These are phyloP conservation scores for Stratiomys singularior DNA, from an alignment of 2,888 invertebrate genomes.

Conservation along the genomic window DNA sequence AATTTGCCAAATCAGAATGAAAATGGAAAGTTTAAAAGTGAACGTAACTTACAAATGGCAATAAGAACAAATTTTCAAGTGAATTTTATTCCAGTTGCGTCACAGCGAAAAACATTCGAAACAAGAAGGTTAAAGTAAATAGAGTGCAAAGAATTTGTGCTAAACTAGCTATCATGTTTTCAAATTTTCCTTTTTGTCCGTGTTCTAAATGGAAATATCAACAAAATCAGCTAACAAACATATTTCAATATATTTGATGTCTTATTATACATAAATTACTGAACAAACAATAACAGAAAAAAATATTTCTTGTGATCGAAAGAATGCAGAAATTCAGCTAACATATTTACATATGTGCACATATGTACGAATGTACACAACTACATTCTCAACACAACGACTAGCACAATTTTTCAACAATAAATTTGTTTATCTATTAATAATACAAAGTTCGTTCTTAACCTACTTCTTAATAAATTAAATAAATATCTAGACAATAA, in stretches of 20 bases:
- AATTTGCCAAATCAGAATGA: too few relatives aligned
- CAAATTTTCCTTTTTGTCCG: too few relatives aligned
- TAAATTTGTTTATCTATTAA: constrained; percentile 13
- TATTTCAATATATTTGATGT: constrained; percentile 20
- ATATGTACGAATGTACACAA: neutral
- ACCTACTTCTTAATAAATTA: constrained; percentile 35
- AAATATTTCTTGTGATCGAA: constrained; percentile 36
- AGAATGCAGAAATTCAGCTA: constrained; percentile 20
- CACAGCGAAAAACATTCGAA: too few relatives aligned
- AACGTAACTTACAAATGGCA: too few relatives aligned
- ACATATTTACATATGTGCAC: constrained; percentile 7
- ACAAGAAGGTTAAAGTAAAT: too few relatives aligned
- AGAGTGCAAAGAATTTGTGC: too few relatives aligned
- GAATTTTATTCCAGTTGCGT: too few relatives aligned
- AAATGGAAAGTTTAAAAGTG: too few relatives aligned
- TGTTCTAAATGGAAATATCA: neutral
- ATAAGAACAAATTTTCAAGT: too few relatives aligned
- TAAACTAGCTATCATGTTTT: too few relatives aligned
- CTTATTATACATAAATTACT: constrained; percentile 3
- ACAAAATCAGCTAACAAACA: constrained; percentile 36
- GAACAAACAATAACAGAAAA: constrained; percentile 42
- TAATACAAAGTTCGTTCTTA: constrained; percentile 12
- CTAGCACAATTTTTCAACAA: constrained; percentile 36
- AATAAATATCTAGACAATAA: constrained; percentile 19
- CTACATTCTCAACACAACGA: constrained; percentile 44